Conservation (phyloP, 2,888 invertebrate genomes). For the Microctonus hyperodae region DNA sequence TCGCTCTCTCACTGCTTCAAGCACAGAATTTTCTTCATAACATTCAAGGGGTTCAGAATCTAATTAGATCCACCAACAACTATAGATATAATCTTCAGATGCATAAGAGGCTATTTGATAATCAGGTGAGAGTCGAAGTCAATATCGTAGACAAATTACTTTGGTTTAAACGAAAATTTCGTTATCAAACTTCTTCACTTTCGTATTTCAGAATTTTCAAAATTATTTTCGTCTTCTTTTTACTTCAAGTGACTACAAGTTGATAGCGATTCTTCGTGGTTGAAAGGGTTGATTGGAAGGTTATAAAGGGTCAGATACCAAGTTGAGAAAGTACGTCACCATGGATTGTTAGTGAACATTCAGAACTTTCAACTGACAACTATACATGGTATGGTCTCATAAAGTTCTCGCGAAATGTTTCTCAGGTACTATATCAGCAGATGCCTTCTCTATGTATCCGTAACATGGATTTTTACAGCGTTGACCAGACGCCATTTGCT, state of each 20-base stretch:
- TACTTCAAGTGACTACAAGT: background rate
- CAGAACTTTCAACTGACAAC: slow-evolving; percentile 58
- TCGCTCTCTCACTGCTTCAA: background rate
- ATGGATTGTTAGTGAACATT: slow-evolving; percentile 56
- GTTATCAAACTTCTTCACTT: background rate
- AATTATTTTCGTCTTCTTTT: background rate
- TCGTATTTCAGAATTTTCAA: background rate
- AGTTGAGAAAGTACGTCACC: slow-evolving; percentile 16
- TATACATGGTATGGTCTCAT: slow-evolving; percentile 43
- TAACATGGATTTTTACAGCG: slow-evolving; percentile 7
- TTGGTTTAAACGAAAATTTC: background rate
- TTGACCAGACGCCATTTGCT: slow-evolving; percentile 15
- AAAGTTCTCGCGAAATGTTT: slow-evolving; percentile 20
- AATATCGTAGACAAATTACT: background rate
- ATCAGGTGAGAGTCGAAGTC: background rate
- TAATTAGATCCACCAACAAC: slow-evolving; percentile 6
- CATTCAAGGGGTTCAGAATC: background rate
- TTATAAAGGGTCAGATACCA: background rate
- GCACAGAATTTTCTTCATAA: background rate
- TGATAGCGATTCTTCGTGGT: background rate
- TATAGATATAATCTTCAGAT: background rate
- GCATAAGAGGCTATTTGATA: background rate
- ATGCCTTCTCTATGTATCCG: background rate
- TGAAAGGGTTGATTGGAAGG: background rate
- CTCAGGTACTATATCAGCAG: background rate